These are phyloP conservation scores for Leptodactylus fuscus DNA, from an alignment of 2,113 vertebrate genomes.

Conservation along the genomic window DNA sequence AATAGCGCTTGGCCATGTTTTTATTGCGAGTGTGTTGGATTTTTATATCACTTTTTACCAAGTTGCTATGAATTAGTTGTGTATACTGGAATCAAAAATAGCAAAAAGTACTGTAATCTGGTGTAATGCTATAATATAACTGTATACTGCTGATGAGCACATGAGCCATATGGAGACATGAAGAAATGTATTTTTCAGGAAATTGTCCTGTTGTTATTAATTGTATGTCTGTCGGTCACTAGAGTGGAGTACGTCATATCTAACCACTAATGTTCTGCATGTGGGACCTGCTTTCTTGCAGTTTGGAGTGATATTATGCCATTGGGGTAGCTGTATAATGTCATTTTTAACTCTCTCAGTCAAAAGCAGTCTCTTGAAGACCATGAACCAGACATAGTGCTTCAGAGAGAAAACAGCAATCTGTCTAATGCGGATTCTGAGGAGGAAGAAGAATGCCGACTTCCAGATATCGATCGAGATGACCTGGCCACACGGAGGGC, in stretches of 20 bases:
- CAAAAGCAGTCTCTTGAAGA: constrained; percentile 70
- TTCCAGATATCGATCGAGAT: constrained; percentile 90
- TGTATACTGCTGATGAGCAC: not conserved
- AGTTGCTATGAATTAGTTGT: not conserved
- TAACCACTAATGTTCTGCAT: constrained; percentile 52
- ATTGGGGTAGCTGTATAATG: not conserved
- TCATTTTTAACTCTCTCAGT: constrained; percentile 66
- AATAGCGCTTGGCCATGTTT: not conserved
- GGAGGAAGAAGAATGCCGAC: constrained; percentile 69
- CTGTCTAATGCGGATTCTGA: constrained; percentile 74
- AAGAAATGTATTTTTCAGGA: not conserved
- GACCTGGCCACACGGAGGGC: constrained; percentile 88
- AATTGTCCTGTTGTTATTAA: not conserved
- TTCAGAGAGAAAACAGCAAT: constrained; percentile 81
- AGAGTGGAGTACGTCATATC: not conserved
- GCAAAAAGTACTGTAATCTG: not conserved
- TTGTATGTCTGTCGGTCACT: not conserved
- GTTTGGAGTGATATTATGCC: not conserved
- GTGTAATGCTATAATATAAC: not conserved
- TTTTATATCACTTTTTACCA: not conserved
- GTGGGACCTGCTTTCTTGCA: not conserved
- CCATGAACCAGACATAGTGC: constrained; percentile 80
- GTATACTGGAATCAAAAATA: not conserved
- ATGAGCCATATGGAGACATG: not conserved
- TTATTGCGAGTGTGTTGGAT: not conserved